Evolutionary conservation across 2,113 vertebrate species (phyloP), one percentile per base, ranked within the genome.

Genomic region (Tetraodon nigroviridis): DNA sequence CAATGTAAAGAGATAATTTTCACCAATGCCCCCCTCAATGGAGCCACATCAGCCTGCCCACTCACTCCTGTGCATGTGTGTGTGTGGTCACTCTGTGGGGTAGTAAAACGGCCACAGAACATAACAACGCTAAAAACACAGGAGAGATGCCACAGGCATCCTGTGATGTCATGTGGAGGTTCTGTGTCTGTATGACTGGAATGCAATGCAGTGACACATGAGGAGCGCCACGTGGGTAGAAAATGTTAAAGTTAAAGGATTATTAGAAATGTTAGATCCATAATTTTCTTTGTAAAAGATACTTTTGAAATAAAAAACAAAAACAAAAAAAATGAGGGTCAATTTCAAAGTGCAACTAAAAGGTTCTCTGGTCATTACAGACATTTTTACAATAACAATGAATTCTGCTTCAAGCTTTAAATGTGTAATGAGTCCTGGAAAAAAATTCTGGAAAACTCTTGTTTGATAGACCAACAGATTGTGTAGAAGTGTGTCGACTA

Each of bases 41-140:
- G n/a, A n/a, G n/a, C n/a, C n/a, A n/a, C n/a, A n/a, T 76, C 59
- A 49, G 75, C 58, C 77, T 76, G 77, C 78, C 78, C 75, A 82
- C 83, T 81, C 84, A 76, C 51, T 54, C 16, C 14, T 55, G 45
- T 47, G 22, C 59, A 37, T 56, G 21, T 56, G 46, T 53, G 40
- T 42, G 27, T 45, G 58, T 61, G 64, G 13, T 70, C 47, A 62
- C 50, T 40, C 20, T 75, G 65, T 70, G 61, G 42, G 50, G 50
- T 54, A 65, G 42, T 68, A 60, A 81, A 76, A 58, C 64, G 60
- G 56, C 68, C 67, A 85, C 29, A 61, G 63, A 79, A 37, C 76
- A 78, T 58, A 76, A 70, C 75, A 86, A 82, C 69, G 84, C 75
- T 60, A 79, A 61, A 67, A n/a, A 2, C 37, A 58, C 42, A 78